Evolutionary conservation across 1,140 invertebrate species (phyloP).

Genomic region (Vanessa tameamea): DNA sequence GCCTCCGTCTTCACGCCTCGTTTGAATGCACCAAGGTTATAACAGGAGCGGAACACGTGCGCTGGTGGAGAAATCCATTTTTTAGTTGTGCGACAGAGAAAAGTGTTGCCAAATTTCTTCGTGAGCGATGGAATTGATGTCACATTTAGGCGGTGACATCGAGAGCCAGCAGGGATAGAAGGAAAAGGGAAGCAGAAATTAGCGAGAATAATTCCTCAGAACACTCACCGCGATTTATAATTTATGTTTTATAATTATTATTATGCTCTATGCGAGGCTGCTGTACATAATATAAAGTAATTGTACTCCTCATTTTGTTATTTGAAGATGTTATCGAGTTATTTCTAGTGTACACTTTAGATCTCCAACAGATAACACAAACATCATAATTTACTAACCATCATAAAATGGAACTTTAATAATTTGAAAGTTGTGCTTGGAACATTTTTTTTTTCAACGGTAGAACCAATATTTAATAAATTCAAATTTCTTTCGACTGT

Average conservation of each 20-base stretch:
- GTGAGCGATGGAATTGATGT: too few relatives aligned
- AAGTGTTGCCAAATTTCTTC: too few relatives aligned
- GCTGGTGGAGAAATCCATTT: not conserved
- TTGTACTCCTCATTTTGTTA: not conserved
- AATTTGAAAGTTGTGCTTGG: not conserved
- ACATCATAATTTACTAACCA: not conserved
- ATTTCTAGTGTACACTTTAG: not conserved
- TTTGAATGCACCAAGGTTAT: too few relatives aligned
- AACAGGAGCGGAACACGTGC: too few relatives aligned
- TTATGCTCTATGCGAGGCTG: not conserved
- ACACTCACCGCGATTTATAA: too few relatives aligned
- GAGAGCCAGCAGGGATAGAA: too few relatives aligned
- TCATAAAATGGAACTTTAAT: not conserved
- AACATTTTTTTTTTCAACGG: not conserved
- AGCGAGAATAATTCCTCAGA: too few relatives aligned
- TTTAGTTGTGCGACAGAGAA: too few relatives aligned
- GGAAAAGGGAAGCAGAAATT: too few relatives aligned
- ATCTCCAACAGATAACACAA: not conserved
- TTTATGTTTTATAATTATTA: not conserved
- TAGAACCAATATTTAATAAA: not conserved
- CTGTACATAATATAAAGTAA: not conserved
- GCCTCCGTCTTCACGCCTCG: too few relatives aligned
- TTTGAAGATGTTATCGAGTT: conserved; percentile 1
- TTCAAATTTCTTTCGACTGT: not conserved
- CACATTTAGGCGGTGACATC: too few relatives aligned